phyloP scores from a whole-genome alignment of 2,888 invertebrate genomes.

The Drosophila anceps region DNA sequence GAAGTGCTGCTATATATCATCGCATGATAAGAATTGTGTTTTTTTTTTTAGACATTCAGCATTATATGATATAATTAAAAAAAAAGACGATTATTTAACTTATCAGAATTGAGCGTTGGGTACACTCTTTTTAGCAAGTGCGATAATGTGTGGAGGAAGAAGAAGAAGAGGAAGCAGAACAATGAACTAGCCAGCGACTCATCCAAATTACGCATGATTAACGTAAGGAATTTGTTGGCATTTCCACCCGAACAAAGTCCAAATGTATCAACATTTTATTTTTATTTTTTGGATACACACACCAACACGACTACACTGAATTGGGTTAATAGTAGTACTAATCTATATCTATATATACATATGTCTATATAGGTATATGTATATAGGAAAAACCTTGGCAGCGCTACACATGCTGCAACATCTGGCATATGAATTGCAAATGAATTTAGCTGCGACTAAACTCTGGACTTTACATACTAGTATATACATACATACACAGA shows the following conservation, averaged over 20 bases:
- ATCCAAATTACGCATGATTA: constrained; percentile 40
- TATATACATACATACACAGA: background rate
- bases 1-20: constrained; percentile 2
- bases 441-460: constrained; percentile 36
- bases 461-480: constrained; percentile 31
- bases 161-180: constrained; percentile 1
- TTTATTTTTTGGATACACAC: constrained; percentile 13
- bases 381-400: constrained; percentile 7
- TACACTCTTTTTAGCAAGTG: constrained; percentile 6
- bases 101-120: constrained; percentile 35
- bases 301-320: constrained; percentile 10
- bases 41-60: constrained; percentile 23
- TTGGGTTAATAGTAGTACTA: background rate
- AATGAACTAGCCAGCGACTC: constrained; percentile 27
- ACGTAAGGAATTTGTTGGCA: constrained; percentile 13
- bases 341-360: background rate
- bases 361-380: background rate
- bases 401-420: constrained; percentile 12
- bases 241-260: constrained; percentile 36
- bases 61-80: constrained; percentile 23
- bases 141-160: constrained; percentile 28
- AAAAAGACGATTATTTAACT: constrained; percentile 37
- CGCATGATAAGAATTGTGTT: constrained; percentile 20
- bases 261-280: constrained; percentile 28
- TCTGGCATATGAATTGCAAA: constrained; percentile 10